Evolutionary conservation across 2,113 vertebrate species (phyloP).

Genomic region (Bubo scandiacus): DNA sequence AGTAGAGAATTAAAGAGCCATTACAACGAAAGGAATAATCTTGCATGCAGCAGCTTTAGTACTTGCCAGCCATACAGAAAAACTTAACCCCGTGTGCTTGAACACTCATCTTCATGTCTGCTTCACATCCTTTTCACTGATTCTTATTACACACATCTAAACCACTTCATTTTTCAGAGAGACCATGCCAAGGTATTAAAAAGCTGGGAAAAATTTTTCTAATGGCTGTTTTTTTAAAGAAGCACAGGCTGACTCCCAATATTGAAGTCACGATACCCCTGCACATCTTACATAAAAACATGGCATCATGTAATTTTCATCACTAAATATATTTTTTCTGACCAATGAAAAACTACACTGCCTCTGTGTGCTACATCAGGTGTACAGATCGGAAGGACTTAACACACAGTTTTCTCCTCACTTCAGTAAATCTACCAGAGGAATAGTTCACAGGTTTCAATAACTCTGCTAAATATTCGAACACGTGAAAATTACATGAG

Average conservation of each 20-base stretch:
- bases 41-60: not conserved
- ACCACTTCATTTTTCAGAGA: not conserved
- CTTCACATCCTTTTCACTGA: not conserved
- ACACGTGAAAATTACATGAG: not conserved
- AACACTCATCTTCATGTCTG: not conserved
- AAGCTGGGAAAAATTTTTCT: not conserved
- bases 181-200: not conserved
- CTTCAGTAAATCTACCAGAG: not conserved
- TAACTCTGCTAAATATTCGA: not conserved
- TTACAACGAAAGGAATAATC: not conserved
- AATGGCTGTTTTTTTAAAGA: not conserved
- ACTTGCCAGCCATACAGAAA: not conserved
- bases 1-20: not conserved
- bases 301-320: not conserved
- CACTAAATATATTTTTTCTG: not conserved
- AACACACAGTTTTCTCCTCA: not conserved
- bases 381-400: not conserved
- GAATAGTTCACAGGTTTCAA: not conserved
- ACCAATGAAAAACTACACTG: not conserved
- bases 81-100: not conserved
- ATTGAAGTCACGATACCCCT: not conserved
- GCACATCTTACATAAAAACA: not conserved
- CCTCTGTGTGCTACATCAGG: not conserved
- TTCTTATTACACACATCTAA: not conserved
- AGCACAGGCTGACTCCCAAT: not conserved